Conservation (phyloP, 2,113 vertebrate species). For the Hyperopisus bebe region DNA sequence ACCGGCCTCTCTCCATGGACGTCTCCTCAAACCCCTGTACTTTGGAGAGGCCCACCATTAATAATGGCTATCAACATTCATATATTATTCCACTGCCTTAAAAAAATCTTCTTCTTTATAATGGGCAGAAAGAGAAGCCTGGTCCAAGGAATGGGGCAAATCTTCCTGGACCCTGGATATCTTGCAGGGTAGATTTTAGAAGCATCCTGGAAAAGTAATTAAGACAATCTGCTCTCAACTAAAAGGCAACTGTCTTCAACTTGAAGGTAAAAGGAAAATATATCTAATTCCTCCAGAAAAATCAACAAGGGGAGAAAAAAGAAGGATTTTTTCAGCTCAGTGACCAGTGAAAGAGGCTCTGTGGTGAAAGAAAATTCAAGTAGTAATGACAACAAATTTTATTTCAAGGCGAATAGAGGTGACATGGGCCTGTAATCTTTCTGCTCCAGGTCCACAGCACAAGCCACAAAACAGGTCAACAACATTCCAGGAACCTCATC, state of each 20-base stretch:
- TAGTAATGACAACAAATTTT: slow-evolving; percentile 10
- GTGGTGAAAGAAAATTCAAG: slow-evolving; percentile 8
- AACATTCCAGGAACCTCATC: not conserved
- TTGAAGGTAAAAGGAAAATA: slow-evolving; percentile 24
- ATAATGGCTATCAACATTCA: slow-evolving; percentile 49
- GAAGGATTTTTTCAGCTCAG: not conserved
- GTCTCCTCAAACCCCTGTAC: slow-evolving; percentile 44
- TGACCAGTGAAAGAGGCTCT: not conserved
- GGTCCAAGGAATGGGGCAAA: slow-evolving; percentile 40
- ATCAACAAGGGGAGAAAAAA: not conserved
- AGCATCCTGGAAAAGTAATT: slow-evolving; percentile 55
- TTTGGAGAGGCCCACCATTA: slow-evolving; percentile 46
- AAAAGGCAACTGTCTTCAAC: slow-evolving; percentile 40
- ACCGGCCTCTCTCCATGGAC: slow-evolving; percentile 42
- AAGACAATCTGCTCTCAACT: slow-evolving; percentile 41
- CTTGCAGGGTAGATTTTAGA: slow-evolving; percentile 34
- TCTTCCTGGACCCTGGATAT: slow-evolving; percentile 38
- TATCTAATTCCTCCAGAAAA: slow-evolving; percentile 4
- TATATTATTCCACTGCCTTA: slow-evolving; percentile 52
- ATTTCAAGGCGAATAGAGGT: not conserved
- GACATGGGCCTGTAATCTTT: not conserved
- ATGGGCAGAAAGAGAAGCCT: slow-evolving; percentile 33
- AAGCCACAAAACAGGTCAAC: slow-evolving; percentile 13
- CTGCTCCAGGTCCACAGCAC: not conserved
- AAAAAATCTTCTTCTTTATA: slow-evolving; percentile 32